Base-by-base conservation (phyloP, 2,113 vertebrate species). In the Boulengeromyrus knoepffleri region DNA sequence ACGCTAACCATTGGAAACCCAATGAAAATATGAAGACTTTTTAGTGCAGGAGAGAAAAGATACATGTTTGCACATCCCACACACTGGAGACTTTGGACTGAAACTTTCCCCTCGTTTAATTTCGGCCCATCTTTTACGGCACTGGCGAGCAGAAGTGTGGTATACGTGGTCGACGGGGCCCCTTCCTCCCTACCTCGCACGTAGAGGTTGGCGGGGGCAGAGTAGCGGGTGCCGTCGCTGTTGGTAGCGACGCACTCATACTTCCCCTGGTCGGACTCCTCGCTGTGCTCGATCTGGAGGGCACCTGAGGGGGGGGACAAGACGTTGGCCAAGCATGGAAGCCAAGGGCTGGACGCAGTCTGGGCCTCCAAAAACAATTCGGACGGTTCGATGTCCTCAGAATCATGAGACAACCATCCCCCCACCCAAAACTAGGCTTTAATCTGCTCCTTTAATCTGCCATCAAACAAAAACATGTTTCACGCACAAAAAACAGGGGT, bases 201-300 rank as follows among this genome's bases (percentile, higher is more conserved):
- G 94, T 99, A 99, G 91, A 99, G 97, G 96, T 99, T 99, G 89
- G 99, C 99, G 91, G 99, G 98, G 91, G 99, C 97, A 90, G 99
- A 99, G 95, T 99, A 99, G 92, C 98, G 98, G 91, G 99, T 99
- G 95, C 99, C 99, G 91, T 97, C 97, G 93, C 96, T 98, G 97
- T 99, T 99, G 95, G 98, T 99, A 93, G 99, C 99, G 94, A 99
- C 98, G 96, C 99, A 99, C 93, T 99, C 99, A 94, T 99, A 99
- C 96, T 99, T 99, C 91, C 99, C 99, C 97, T 99, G 99, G 96
- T 99, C 99, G 45, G 97, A 98, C 94, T 99, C 99, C 96, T 99
- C 98, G 31, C 99, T 99, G 95, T 98, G 96, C 94, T 99, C 98
- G 90, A 99, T 99, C 97, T 99, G 99, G 90, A 99, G 97, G 90